phyloP scores from a whole-genome alignment of 1,140 invertebrate species.

The Trichoplusia ni region DNA sequence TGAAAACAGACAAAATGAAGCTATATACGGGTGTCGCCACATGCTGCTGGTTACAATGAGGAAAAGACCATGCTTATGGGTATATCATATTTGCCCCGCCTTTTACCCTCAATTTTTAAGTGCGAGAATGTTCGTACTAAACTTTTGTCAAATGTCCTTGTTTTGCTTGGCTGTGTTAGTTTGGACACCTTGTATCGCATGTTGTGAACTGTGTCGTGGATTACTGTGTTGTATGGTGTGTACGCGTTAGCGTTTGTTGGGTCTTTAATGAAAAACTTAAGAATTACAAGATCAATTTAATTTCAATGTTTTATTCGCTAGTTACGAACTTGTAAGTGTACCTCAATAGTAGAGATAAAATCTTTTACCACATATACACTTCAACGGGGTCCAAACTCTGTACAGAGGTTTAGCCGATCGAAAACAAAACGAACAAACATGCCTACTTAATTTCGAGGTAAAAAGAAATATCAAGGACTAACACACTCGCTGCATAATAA shows the following conservation, averaged over 20 bases:
- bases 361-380: too few relatives aligned
- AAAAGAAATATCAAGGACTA: too few relatives aligned
- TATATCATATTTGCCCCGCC: conserved; percentile 57
- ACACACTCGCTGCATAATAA: too few relatives aligned
- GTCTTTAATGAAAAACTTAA: background rate
- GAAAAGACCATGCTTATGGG: conserved; percentile 58
- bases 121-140: conserved; percentile 40
- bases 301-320: too few relatives aligned
- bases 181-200: conserved; percentile 63
- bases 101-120: conserved; percentile 57
- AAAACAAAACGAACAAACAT: too few relatives aligned
- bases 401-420: too few relatives aligned
- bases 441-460: too few relatives aligned
- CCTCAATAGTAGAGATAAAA: too few relatives aligned
- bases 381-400: too few relatives aligned
- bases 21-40: conserved; percentile 52
- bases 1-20: conserved; percentile 40
- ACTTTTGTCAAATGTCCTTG: conserved; percentile 45
- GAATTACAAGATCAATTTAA: background rate
- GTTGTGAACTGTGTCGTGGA: conserved; percentile 49
- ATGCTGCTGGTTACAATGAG: conserved; percentile 52
- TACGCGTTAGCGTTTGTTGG: conserved; percentile 7
- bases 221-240: conserved; percentile 55
- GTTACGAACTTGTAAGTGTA: too few relatives aligned
- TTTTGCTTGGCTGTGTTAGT: conserved; percentile 49